Evolutionary conservation across 2,888 invertebrate species (phyloP), one percentile per base, ranked within the genome.

Genomic region (Calliopum simillimum): DNA sequence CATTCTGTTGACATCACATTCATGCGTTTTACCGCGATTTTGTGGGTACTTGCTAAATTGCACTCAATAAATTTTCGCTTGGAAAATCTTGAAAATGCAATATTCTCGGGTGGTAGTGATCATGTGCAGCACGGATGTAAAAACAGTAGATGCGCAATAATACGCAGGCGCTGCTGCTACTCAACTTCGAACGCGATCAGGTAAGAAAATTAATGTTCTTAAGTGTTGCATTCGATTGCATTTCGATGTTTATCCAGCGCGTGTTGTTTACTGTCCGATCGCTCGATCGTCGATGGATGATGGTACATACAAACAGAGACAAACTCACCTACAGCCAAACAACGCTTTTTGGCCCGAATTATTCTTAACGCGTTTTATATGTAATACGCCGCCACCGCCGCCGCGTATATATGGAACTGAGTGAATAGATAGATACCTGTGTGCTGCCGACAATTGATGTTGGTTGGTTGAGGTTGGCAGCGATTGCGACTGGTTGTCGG

Each of bases 151-250:
- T 25, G 43, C 46, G 25, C 12, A 44, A 12, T 23, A 43, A 16
- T 19, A 49, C 5, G n/a, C 16, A n/a, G 25, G 19, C 49, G 33
- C n/a, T 21, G 23, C n/a, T 63, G 8, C 23, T 16, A 4, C n/a
- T n/a, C 21, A 19, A 16, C 13, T 6, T 6, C 2, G 43, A 41
- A 33, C 14, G 13, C n/a, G 19, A 51, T n/a, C 71, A 71, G 71
- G 71, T 64, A 71, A 71, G 47, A 68, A 68, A 71, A 71, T 64
- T 67, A 43, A 68, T 71, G 71, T 71, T 68, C 68, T 43, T 51
- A 59, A 68, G 71, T 68, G 71, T 71, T 64, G 63, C 43, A 21
- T 14, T 63, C 68, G 67, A 63, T 68, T 56, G 68, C 68, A 49
- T 66, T 71, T 63, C 64, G 58, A 63, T 71, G 71, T 68, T 64